These are phyloP conservation scores for Anoura caudifer DNA, from an alignment of 2,113 vertebrate genomes.

Conservation along the genomic window DNA sequence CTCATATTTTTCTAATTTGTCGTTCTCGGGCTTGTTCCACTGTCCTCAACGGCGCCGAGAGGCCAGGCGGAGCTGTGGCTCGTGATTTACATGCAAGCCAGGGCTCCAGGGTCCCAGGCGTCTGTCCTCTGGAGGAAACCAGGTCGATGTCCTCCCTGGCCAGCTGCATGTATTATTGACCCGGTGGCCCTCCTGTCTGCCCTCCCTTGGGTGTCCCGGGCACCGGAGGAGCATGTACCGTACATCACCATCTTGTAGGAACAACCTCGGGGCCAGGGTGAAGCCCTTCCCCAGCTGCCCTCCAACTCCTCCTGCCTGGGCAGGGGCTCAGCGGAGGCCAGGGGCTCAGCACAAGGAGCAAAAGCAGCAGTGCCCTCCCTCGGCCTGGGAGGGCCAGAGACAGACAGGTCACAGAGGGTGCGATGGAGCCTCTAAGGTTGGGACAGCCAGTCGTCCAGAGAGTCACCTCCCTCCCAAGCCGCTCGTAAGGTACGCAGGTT, in stretches of 20 bases:
- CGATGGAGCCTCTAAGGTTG: not conserved
- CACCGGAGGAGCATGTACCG: not conserved
- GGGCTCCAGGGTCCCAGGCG: not conserved
- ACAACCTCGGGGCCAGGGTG: not conserved
- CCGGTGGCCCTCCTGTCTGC: not conserved
- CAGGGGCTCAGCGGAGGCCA: not conserved
- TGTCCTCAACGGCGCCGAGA: not conserved
- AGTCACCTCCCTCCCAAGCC: not conserved
- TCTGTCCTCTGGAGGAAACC: not conserved
- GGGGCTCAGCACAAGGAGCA: not conserved
- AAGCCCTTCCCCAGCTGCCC: not conserved
- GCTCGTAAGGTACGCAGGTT: not conserved
- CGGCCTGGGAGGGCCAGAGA: not conserved
- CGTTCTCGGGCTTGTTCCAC: not conserved
- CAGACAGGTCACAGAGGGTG: not conserved
- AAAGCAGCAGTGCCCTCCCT: no score
- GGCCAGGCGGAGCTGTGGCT: not conserved
- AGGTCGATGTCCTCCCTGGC: not conserved
- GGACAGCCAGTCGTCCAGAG: not conserved
- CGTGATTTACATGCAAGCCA: conserved; percentile 31
- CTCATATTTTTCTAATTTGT: conserved; percentile 37
- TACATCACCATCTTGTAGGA: not conserved
- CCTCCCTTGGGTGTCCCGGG: not conserved
- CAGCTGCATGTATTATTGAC: conserved; percentile 11
- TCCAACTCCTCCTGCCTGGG: not conserved